Conservation (phyloP, 2,888 invertebrate species). For the Protula sp. region DNA sequence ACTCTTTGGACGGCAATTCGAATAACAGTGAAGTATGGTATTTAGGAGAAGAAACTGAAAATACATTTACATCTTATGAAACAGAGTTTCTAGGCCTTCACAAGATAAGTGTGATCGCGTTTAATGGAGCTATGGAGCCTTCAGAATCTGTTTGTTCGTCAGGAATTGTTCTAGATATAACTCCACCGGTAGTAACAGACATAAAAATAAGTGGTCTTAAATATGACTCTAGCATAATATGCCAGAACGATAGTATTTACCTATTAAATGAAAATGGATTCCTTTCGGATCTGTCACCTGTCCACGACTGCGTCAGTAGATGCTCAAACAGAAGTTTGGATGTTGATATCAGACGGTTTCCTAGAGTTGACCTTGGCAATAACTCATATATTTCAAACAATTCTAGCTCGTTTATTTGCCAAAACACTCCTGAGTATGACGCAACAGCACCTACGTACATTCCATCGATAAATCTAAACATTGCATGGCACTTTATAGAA, state of each 20-base stretch:
- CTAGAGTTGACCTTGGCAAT: background rate
- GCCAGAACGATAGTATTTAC: background rate
- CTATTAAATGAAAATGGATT: background rate
- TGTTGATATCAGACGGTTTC: background rate
- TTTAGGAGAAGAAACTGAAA: background rate
- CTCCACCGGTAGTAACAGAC: background rate
- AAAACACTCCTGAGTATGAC: background rate
- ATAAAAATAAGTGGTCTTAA: background rate
- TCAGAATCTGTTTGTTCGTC: background rate
- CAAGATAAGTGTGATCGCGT: background rate
- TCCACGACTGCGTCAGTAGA: background rate
- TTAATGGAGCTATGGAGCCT: background rate
- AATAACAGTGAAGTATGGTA: background rate
- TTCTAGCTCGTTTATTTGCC: background rate
- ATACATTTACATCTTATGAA: background rate
- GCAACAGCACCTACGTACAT: background rate
- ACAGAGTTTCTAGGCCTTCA: background rate
- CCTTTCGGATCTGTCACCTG: background rate
- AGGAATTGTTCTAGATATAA: background rate
- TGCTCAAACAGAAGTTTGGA: background rate
- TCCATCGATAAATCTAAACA: background rate
- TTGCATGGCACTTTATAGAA: background rate
- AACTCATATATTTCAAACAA: background rate
- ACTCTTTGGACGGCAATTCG: too few species aligned
- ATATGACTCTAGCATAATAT: background rate